A percentile compares a stretch with the other conserved stretches of the same genome.
Conservation (phyloP, 2,888 invertebrate species). For the Drosophila phalerata region DNA sequence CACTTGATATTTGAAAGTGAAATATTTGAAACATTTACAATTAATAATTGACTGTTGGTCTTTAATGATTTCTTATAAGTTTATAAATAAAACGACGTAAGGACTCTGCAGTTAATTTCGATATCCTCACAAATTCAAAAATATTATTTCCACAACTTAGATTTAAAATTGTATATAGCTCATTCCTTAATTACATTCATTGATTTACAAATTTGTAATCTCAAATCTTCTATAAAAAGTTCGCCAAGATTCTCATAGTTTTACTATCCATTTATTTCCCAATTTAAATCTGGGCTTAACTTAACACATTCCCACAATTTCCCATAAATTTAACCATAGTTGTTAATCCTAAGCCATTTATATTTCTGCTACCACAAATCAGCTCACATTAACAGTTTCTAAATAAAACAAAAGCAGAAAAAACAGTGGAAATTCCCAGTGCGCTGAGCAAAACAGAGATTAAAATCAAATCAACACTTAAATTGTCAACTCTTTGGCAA, state of each 20-base stretch:
- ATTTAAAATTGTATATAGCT: too few relatives aligned
- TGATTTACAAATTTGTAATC: neutral
- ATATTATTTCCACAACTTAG: too few relatives aligned
- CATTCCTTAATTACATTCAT: neutral
- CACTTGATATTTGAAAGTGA: too few relatives aligned
- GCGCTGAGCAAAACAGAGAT: slow-evolving; percentile 47
- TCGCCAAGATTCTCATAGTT: neutral
- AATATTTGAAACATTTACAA: neutral
- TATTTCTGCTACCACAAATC: slow-evolving; percentile 49
- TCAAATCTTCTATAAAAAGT: neutral
- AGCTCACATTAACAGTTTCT: slow-evolving; percentile 42
- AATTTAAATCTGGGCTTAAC: neutral
- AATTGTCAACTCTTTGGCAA: slow-evolving; percentile 62
- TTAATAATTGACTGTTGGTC: neutral
- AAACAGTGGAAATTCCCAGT: slow-evolving; percentile 32
- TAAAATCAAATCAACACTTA: slow-evolving; percentile 70
- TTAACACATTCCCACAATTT: slow-evolving; percentile 1
- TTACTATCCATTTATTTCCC: neutral
- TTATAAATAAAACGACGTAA: too few relatives aligned
- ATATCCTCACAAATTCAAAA: too few relatives aligned
- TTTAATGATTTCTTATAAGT: too few relatives aligned
- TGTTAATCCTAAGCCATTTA: slow-evolving; percentile 1
- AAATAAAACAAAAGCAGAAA: slow-evolving; percentile 38
- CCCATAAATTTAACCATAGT: neutral
- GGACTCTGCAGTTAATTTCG: too few relatives aligned